Conservation (phyloP, 2,797 vertebrate genomes). For the Epinephelus awoara region DNA sequence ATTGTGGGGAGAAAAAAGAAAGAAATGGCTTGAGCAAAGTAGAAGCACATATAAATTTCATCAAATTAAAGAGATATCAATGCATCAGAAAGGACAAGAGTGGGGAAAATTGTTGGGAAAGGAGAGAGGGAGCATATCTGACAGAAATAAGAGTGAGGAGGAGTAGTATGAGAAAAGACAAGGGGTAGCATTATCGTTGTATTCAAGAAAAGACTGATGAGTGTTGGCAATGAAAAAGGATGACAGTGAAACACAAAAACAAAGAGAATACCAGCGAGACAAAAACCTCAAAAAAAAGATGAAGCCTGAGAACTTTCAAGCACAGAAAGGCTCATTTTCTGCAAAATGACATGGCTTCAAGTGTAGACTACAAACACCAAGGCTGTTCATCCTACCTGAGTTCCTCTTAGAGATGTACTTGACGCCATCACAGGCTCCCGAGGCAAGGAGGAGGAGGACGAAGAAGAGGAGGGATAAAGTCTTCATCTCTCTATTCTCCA, state of each 20-base stretch:
- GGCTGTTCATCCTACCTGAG: conserved; percentile 89
- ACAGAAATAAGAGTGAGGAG: conserved; percentile 22
- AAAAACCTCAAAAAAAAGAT: conserved; percentile 11
- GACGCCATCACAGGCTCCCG: conserved; percentile 89
- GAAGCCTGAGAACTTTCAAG: background rate
- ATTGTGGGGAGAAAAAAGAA: conserved; percentile 4
- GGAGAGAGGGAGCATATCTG: background rate
- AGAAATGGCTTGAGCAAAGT: background rate
- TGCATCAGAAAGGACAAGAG: conserved; percentile 29
- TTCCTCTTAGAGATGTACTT: conserved; percentile 97
- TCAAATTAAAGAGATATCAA: conserved; percentile 21
- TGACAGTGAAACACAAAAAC: conserved; percentile 20
- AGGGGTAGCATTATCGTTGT: conserved; percentile 19
- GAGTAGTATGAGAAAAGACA: conserved; percentile 22
- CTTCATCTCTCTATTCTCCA: conserved; percentile 90
- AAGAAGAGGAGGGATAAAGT: conserved; percentile 85
- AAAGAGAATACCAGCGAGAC: conserved; percentile 18
- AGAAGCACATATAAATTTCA: conserved; percentile 4
- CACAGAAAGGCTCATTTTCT: conserved; percentile 12
- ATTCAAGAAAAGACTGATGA: conserved; percentile 7
- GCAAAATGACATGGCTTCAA: background rate
- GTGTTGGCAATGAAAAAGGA: conserved; percentile 13
- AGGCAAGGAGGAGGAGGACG: conserved; percentile 88
- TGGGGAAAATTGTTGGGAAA: background rate
- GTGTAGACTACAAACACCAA: background rate